Base-by-base conservation (phyloP, 2,888 invertebrate species). In the Clistopyga incitator region DNA sequence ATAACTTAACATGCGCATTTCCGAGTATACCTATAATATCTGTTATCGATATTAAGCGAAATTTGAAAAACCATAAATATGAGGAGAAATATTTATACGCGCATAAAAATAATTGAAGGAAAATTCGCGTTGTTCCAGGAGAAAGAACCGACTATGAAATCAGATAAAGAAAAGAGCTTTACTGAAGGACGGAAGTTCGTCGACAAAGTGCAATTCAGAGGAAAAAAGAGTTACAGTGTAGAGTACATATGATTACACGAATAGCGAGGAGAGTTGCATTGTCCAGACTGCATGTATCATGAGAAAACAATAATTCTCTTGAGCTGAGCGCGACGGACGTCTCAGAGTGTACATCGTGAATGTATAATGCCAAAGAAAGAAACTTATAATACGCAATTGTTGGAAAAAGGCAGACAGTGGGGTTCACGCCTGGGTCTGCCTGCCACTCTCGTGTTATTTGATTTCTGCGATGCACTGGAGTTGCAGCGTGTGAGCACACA, bases 241-340 rank as follows among this genome's bases (percentile, higher is more conserved):
- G 42, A 72, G 70, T 25, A 56, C 56, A 25, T 65, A 34, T 77
- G 67, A 56, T 59, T 77, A 50, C 34, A 45, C 15, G 15, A 1
- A 13, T 15, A 20, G 67, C 25, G 56, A 45, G 47, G 50, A 77
- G 77, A 70, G 25, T 20, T 34, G 72, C 76, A 77, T 68, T 77
- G 77, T 77, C 50, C 68, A 50, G n/a, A 4, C 75, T 34, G 64
- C 75, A 50, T 75, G 56, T 47, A 47, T 77, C 45, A 56, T 38
- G 29, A 68, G 59, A 77, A 70, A 59, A 77, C 59, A 77, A 77
- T 77, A 77, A 77, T 77, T 77, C 38, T 38, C 59, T 59, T 59
- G 20, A 45, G 38, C 67, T 50, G n/a, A 20, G n/a, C 38, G 56
- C 6, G 38, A 38, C 59, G 77, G 68, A 68, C 77, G 68, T 77